phyloP scores from a whole-genome alignment of 2,113 vertebrate genomes.

The Platichthys stellatus region DNA sequence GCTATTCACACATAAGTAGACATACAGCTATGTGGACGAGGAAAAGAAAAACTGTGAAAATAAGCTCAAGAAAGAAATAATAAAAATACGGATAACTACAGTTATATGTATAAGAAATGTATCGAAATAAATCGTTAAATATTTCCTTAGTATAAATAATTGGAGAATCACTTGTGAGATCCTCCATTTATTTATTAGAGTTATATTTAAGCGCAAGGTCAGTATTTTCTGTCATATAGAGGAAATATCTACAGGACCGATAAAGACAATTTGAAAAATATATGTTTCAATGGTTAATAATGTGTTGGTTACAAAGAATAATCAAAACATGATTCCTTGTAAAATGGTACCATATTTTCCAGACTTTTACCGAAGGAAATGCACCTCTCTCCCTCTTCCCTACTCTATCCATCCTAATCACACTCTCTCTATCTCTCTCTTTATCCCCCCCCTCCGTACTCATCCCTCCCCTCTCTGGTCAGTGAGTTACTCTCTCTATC shows the following conservation, averaged over 20 bases:
- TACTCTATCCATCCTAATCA: conserved; percentile 51
- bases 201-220: too few species aligned
- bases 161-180: too few species aligned
- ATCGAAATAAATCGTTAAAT: not conserved
- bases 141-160: not conserved
- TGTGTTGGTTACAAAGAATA: conserved; percentile 1
- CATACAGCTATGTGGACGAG: too few species aligned
- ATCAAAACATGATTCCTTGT: not conserved
- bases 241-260: not conserved
- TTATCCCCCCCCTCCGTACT: conserved; percentile 49
- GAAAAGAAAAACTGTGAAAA: too few species aligned
- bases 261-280: not conserved
- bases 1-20: too few species aligned
- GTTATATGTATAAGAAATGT: not conserved
- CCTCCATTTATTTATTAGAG: too few species aligned
- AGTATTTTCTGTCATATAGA: too few species aligned
- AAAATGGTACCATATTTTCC: conserved; percentile 30
- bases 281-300: not conserved
- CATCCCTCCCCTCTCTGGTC: conserved; percentile 70
- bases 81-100: too few species aligned
- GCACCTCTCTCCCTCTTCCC: conserved; percentile 23
- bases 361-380: conserved; percentile 49
- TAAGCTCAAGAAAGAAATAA: too few species aligned
- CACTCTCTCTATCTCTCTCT: conserved; percentile 42
- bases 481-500: conserved; percentile 86